A percentile compares a stretch with the other conserved stretches of the same genome.
Evolutionary conservation across 2,797 vertebrate genomes (phyloP).

Genomic region (Tamandua tetradactyla): DNA sequence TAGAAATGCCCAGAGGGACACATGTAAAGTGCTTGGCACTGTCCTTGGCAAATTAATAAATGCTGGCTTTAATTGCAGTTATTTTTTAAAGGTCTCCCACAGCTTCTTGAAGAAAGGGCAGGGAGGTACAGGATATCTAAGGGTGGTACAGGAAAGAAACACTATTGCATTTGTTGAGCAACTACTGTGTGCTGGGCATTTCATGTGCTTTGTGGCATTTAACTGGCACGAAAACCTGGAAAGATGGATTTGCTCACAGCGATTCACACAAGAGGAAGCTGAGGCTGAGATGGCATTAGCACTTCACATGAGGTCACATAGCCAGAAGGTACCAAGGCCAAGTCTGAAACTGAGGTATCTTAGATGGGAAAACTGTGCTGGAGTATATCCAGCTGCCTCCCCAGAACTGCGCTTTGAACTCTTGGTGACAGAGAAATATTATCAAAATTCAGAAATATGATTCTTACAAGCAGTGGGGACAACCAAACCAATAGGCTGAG

Average conservation of each 20-base stretch:
- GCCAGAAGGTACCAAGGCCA: accelerated
- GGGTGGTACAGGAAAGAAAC: neutral
- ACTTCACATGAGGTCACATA: neutral
- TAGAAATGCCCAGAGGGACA: neutral
- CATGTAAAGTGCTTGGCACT: neutral
- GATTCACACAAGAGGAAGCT: neutral
- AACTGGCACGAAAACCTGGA: neutral
- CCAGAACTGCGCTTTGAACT: no score
- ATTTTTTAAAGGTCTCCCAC: neutral
- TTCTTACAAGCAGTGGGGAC: no score
- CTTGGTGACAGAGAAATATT: no score
- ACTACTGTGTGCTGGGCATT: neutral
- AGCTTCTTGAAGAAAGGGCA: neutral
- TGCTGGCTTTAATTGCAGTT: neutral
- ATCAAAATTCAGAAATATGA: no score
- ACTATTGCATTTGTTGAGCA: no score
- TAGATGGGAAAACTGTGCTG: no score
- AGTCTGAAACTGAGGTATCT: no score
- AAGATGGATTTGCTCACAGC: neutral
- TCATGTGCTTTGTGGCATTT: neutral
- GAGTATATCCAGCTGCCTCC: no score
- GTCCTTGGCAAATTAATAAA: neutral
- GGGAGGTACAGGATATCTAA: neutral
- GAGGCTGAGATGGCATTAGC: neutral
- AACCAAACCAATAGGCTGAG: no score